phyloP scores from a whole-genome alignment of 2,113 vertebrate genomes.

The Mystacornis crossleyi region DNA sequence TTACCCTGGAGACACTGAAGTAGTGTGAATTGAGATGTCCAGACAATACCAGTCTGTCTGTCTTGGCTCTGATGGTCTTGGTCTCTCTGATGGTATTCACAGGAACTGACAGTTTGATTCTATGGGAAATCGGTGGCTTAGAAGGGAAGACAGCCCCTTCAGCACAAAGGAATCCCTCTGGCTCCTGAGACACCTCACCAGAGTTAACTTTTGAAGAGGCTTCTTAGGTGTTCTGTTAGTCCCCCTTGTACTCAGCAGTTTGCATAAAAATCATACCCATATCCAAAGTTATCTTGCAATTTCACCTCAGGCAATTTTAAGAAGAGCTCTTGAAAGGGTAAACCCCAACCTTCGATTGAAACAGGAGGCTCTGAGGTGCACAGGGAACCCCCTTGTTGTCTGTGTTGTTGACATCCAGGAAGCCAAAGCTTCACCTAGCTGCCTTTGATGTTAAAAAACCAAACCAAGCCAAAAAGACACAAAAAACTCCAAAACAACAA shows the following conservation, averaged over 20 bases:
- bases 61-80: not conserved
- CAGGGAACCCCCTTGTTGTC: fast-evolving
- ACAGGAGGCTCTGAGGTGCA: not conserved
- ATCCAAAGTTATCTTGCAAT: not conserved
- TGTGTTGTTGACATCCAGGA: not conserved
- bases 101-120: not conserved
- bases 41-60: not conserved
- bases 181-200: not conserved
- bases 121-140: not conserved
- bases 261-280: not conserved
- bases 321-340: not conserved
- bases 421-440: not conserved
- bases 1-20: not conserved
- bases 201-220: not conserved
- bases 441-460: not conserved
- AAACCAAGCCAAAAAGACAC: not conserved
- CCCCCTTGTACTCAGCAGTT: not conserved
- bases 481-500: fast-evolving
- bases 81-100: not conserved
- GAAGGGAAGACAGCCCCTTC: not conserved
- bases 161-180: not conserved
- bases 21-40: not conserved
- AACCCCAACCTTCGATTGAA: not conserved
- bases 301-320: not conserved
- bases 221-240: not conserved